These are phyloP conservation scores for Sinocyclocheilus anshuiensis DNA, from an alignment of 2,113 vertebrate genomes.

Conservation along the genomic window DNA sequence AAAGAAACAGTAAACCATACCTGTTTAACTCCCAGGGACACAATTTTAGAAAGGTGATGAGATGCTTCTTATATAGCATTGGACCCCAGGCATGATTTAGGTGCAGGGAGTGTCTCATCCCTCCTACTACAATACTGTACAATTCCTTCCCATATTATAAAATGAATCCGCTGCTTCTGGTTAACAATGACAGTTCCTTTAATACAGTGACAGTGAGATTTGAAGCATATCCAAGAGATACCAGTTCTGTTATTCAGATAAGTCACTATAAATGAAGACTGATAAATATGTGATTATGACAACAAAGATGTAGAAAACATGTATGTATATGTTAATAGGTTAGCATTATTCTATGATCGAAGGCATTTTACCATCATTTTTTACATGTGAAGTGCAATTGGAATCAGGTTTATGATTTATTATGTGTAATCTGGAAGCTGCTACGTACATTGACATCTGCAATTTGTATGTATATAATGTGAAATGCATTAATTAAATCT, in stretches of 20 bases:
- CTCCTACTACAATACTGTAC: not conserved
- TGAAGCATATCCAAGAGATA: conserved; percentile 3
- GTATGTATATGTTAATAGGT: not conserved
- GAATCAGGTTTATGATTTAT: not conserved
- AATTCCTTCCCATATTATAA: not conserved
- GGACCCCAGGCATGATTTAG: conserved; percentile 4
- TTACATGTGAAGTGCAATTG: not conserved
- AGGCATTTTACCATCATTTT: not conserved
- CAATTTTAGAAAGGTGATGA: not conserved
- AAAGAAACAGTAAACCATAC: conserved; percentile 24
- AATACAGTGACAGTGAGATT: conserved; percentile 48
- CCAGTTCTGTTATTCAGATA: not conserved
- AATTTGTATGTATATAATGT: too few species aligned
- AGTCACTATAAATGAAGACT: not conserved
- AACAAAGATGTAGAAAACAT: not conserved
- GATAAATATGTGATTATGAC: not conserved
- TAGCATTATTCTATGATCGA: not conserved
- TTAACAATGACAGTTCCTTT: not conserved
- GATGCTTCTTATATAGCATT: conserved; percentile 38
- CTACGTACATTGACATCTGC: too few species aligned
- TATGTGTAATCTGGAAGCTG: too few species aligned
- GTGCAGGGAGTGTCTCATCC: conserved; percentile 29
- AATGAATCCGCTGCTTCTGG: not conserved
- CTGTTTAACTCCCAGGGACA: conserved; percentile 21
- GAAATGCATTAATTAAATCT: too few species aligned